A percentile compares a stretch with the other conserved stretches of the same genome.
Conservation (phyloP, 2,888 invertebrate genomes). For the Apoda limacodes region DNA sequence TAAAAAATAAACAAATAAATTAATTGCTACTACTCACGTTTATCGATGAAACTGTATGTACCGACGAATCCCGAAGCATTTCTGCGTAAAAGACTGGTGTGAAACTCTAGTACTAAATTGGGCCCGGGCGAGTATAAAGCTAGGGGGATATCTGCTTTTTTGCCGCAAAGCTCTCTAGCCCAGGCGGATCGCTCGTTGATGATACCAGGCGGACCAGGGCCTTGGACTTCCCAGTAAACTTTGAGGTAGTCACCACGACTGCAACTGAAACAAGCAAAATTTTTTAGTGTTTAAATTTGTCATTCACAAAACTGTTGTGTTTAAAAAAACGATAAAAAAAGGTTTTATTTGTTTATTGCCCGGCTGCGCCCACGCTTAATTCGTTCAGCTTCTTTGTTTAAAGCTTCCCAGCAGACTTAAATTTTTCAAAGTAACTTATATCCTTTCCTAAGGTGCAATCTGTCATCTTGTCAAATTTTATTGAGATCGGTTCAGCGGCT, state of each 20-base stretch:
- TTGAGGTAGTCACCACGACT: conserved; percentile 80
- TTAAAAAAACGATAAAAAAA: background rate
- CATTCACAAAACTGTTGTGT: background rate
- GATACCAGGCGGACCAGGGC: conserved; percentile 74
- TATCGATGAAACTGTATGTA: conserved; percentile 81
- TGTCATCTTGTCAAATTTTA: too few relatives aligned
- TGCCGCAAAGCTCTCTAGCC: conserved; percentile 80
- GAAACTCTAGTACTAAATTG: conserved; percentile 80
- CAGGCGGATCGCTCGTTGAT: conserved; percentile 83
- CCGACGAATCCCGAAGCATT: conserved; percentile 79
- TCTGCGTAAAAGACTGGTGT: conserved; percentile 64
- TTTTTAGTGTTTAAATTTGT: conserved; percentile 1
- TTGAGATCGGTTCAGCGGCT: too few relatives aligned
- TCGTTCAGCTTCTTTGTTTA: too few relatives aligned
- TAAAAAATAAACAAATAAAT: too few relatives aligned
- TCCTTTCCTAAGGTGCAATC: too few relatives aligned
- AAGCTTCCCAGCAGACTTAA: too few relatives aligned
- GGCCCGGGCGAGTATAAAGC: conserved; percentile 82
- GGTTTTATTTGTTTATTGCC: background rate
- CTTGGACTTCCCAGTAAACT: conserved; percentile 82
- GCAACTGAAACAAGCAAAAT: conserved; percentile 72
- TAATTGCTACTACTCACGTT: conserved; percentile 73
- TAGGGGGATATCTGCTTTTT: conserved; percentile 74
- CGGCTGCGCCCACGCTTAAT: too few relatives aligned
- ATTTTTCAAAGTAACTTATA: too few relatives aligned